Conservation (phyloP, 2,113 vertebrate genomes). For the Ophthalmotilapia sp. region DNA sequence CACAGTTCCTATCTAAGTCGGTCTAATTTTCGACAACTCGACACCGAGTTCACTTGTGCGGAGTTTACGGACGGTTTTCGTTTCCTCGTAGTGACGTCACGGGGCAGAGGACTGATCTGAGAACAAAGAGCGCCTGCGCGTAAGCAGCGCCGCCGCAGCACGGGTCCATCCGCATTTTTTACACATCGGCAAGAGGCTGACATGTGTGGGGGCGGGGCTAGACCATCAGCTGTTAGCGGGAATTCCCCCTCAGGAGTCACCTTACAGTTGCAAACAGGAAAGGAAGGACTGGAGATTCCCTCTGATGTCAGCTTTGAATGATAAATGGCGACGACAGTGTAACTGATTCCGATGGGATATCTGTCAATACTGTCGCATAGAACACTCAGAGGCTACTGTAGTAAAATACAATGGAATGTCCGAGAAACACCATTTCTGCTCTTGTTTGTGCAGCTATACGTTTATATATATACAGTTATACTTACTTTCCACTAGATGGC, state of each 20-base stretch:
- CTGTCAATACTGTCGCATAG: background rate
- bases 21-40: accelerated
- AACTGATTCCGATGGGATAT: background rate
- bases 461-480: background rate
- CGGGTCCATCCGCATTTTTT: background rate
- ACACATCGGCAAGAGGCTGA: background rate
- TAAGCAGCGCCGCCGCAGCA: accelerated
- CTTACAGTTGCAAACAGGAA: background rate
- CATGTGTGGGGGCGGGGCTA: background rate
- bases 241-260: conserved; percentile 42
- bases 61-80: background rate
- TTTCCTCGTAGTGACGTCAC: conserved; percentile 39
- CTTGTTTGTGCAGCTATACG: background rate
- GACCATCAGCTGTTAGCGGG: conserved; percentile 28
- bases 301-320: background rate
- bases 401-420: background rate
- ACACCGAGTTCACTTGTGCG: background rate
- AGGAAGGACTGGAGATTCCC: background rate
- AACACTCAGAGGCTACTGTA: background rate
- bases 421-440: background rate
- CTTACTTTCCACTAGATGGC: conserved; percentile 34
- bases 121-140: accelerated
- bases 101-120: background rate
- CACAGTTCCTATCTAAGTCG: background rate
- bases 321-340: background rate